Conservation (phyloP, 2,113 vertebrate species). For the Kryptolebias marmoratus region DNA sequence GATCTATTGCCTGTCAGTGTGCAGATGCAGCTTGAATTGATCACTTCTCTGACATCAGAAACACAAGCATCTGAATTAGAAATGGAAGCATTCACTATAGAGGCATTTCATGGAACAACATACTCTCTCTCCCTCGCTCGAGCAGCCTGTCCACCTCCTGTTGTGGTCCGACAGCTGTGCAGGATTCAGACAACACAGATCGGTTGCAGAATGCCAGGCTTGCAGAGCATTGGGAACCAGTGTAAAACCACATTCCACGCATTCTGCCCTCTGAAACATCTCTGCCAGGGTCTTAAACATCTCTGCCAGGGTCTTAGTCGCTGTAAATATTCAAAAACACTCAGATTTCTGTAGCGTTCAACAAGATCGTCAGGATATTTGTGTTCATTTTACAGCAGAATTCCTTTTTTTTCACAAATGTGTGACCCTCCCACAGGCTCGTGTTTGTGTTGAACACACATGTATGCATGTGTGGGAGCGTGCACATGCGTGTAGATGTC, state of each 20-base stretch:
- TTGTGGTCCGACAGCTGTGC: constrained; percentile 77
- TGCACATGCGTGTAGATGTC: constrained; percentile 8
- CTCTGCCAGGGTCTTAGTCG: constrained; percentile 49
- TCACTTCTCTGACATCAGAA: constrained; percentile 42
- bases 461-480: constrained; percentile 22
- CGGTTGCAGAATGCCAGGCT: constrained; percentile 79
- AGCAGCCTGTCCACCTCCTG: constrained; percentile 47
- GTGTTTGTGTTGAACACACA: constrained; percentile 33
- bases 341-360: constrained; percentile 28
- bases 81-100: constrained; percentile 51
- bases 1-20: constrained; percentile 53
- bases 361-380: not conserved
- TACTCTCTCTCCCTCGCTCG: not conserved
- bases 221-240: constrained; percentile 77
- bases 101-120: constrained; percentile 48
- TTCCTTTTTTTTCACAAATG: not conserved
- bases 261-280: constrained; percentile 70
- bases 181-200: constrained; percentile 78
- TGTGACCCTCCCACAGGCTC: constrained; percentile 21
- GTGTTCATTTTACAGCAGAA: constrained; percentile 2
- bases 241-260: constrained; percentile 73
- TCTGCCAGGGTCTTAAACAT: constrained; percentile 52
- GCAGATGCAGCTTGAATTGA: constrained; percentile 40
- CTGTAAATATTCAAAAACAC: constrained; percentile 36
- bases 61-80: constrained; percentile 53